Evolutionary conservation across 2,797 vertebrate species (phyloP).

Genomic region (Mormyrops attenuatus): DNA sequence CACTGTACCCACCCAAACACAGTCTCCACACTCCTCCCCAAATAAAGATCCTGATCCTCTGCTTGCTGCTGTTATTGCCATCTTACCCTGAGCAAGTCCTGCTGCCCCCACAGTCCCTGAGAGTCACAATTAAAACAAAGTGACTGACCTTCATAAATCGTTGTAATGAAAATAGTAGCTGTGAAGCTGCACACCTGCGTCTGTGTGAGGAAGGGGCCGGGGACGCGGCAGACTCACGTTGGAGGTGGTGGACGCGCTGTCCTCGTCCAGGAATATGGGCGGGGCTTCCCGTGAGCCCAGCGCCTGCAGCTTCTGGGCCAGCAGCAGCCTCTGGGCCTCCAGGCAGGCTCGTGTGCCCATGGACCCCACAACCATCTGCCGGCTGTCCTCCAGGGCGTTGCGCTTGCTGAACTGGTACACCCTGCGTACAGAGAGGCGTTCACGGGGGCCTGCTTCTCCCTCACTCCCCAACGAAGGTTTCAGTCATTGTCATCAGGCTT

Average conservation of each 20-base stretch:
- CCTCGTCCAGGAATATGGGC: constrained; percentile 60
- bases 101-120: neutral
- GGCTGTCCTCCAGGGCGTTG: constrained; percentile 74
- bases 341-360: constrained; percentile 74
- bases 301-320: constrained; percentile 67
- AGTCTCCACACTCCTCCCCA: neutral
- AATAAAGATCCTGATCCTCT: neutral
- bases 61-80: neutral
- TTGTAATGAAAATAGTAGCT: neutral
- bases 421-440: constrained; percentile 48
- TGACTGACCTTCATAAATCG: neutral
- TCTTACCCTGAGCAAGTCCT: neutral
- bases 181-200: neutral
- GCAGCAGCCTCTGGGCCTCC: constrained; percentile 70
- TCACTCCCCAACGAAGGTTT: neutral
- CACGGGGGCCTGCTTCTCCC: neutral
- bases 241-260: constrained; percentile 58
- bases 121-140: neutral
- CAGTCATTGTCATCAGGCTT: neutral
- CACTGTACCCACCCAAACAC: neutral
- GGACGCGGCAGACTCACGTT: constrained; percentile 53
- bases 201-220: neutral
- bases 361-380: constrained; percentile 72
- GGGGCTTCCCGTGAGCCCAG: constrained; percentile 68
- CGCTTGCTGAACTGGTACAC: constrained; percentile 80